These are phyloP conservation scores for Suricata suricatta DNA, from an alignment of 2,113 vertebrate species.

Conservation along the genomic window DNA sequence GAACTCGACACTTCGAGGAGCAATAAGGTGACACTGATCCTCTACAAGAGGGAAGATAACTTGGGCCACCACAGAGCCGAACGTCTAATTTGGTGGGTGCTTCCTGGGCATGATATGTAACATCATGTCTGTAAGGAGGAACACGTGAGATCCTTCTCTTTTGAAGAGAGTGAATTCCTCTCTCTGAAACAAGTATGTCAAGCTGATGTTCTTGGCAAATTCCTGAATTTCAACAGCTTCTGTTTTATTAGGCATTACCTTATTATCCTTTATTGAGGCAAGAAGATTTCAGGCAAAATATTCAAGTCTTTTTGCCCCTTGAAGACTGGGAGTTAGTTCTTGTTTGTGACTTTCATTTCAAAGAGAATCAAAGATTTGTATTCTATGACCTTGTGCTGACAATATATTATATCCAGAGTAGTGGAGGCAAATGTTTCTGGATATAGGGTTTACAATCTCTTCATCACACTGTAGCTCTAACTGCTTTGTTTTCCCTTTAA, in stretches of 20 bases:
- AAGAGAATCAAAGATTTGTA: conserved; percentile 48
- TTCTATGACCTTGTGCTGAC: conserved; percentile 16
- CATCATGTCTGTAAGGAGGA: neutral
- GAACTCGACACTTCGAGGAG: neutral
- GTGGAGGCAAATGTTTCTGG: neutral
- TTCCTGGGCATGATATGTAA: neutral
- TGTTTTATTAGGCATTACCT: conserved; percentile 61
- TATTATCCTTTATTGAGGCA: conserved; percentile 55
- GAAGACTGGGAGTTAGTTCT: neutral
- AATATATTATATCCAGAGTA: conserved; percentile 27
- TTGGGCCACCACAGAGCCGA: neutral
- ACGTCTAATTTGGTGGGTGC: neutral
- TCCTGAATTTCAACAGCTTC: conserved; percentile 66
- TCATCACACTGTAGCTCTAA: neutral
- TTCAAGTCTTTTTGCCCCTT: neutral
- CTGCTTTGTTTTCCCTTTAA: neutral
- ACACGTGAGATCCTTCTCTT: conserved; percentile 3
- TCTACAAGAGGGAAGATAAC: neutral
- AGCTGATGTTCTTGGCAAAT: conserved; percentile 40
- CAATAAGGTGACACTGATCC: neutral
- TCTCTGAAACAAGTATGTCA: conserved; percentile 51
- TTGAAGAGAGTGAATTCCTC: neutral
- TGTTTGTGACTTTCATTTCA: conserved; percentile 53
- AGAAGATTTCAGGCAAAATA: conserved; percentile 52
- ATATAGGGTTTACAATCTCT: neutral